Evolutionary conservation across 2,113 vertebrate species (phyloP), one percentile per base, ranked within the genome.

Genomic region (Lepus europaeus): DNA sequence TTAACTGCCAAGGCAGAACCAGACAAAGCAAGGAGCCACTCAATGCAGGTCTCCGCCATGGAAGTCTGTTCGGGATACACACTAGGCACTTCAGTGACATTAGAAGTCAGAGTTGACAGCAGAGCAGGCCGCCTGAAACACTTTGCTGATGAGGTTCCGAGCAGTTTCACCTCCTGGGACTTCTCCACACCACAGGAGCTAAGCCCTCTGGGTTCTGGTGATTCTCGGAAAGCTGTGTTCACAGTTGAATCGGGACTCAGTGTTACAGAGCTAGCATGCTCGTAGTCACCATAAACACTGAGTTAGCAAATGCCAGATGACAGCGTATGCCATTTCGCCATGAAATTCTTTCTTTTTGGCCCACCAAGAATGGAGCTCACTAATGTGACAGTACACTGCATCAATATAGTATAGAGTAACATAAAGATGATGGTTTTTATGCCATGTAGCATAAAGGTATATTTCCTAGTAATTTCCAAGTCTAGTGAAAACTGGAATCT

Each of bases 401-500:
- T 81, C 68, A 59, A n/a, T 91, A 49, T 74, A 91, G 83, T 94
- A 56, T 20, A 96, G 89, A 90, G 84, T 84, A 94, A 49, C 7
- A 31, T 96, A 94, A 45, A 22, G 49, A 78, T 79, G 69, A 45
- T n/a, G 31, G 68, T 49, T 70, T 92, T 93, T 93, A 80, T 11
- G 72, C 29, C 49, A 49, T 90, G 33, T 49, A 83, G 23, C 36
- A 49, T 87, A 85, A 84, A 68, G 61, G 59, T 79, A 53, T 86
- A 53, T 56, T 73, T 87, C 39, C 51, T 39, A 77, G n/a, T 69
- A 73, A 91, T 96, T 92, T 80, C 61, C 63, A 85, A 77, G n/a
- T 87, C 45, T 5, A 76, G 8, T 87, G 70, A 93, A 92, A 93
- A 61, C 13, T 73, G n/a, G 93, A 97, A 89, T 84, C 20, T 87